Percentiles rank a stretch among this genome's conserved stretches.
phyloP scores from a whole-genome alignment of 2,113 vertebrate species.

The Neotragus pygmaeus region DNA sequence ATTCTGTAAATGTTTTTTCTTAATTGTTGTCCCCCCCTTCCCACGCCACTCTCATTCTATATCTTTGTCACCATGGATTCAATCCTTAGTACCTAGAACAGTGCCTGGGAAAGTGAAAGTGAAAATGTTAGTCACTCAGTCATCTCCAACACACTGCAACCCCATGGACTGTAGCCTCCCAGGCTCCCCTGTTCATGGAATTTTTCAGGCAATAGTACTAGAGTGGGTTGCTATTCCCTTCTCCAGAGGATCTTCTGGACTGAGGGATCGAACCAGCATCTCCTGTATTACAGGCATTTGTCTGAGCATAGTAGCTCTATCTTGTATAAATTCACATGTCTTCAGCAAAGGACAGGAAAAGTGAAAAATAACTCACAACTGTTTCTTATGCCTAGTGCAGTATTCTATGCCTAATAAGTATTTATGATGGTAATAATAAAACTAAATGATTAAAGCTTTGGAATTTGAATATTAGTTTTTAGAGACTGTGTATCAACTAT shows the following conservation, averaged over 20 bases:
- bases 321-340: neutral
- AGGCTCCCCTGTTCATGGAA: neutral
- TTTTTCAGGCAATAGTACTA: neutral
- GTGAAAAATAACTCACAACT: neutral
- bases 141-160: accelerated
- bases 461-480: neutral
- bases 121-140: neutral
- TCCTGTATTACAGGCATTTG: neutral
- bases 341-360: neutral
- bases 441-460: neutral
- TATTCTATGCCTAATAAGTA: neutral
- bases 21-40: neutral
- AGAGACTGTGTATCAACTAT: neutral
- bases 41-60: neutral
- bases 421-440: neutral
- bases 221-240: neutral
- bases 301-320: neutral
- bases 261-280: neutral
- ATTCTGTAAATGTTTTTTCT: neutral
- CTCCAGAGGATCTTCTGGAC: neutral
- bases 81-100: neutral
- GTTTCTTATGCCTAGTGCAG: neutral
- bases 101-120: neutral
- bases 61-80: neutral
- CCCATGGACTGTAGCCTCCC: neutral